These are phyloP conservation scores for Anguilla anguilla DNA, from an alignment of 2,797 vertebrate genomes.

Conservation along the genomic window DNA sequence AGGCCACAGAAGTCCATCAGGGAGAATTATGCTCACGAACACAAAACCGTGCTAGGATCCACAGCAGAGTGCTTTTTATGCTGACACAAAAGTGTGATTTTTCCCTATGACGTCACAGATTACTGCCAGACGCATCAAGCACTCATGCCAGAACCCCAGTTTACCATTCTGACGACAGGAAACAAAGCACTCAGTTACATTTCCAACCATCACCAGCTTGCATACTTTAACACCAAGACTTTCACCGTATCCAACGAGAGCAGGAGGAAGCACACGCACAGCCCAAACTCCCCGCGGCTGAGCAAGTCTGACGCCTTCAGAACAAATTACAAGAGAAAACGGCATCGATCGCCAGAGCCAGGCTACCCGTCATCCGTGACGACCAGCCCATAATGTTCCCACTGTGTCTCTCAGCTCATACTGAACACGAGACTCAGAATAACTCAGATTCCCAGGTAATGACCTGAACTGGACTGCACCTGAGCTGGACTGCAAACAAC, in stretches of 20 bases:
- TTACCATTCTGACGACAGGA: neutral
- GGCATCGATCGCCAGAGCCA: neutral
- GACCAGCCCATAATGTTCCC: neutral
- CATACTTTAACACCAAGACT: neutral
- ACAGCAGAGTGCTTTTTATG: neutral
- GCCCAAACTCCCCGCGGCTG: neutral
- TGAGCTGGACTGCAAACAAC: too few species aligned
- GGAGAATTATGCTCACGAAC: neutral
- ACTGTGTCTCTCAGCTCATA: neutral
- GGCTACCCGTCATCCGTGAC: neutral
- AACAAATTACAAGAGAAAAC: neutral
- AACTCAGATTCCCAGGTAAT: neutral
- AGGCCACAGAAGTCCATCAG: neutral
- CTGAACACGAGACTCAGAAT: neutral
- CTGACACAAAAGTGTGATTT: neutral
- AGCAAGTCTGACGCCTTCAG: neutral
- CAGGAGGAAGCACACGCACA: neutral
- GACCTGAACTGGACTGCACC: neutral
- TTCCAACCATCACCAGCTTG: neutral
- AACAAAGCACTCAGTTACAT: neutral
- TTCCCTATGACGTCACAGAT: neutral
- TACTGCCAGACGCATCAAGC: neutral
- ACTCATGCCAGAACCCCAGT: neutral
- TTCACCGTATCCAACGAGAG: neutral
- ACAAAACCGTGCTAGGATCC: neutral